Percentiles rank a stretch among this genome's conserved stretches.
Conservation (phyloP, 53 echinoderm and acorn worm genomes). For the Holothuria leucospilota region DNA sequence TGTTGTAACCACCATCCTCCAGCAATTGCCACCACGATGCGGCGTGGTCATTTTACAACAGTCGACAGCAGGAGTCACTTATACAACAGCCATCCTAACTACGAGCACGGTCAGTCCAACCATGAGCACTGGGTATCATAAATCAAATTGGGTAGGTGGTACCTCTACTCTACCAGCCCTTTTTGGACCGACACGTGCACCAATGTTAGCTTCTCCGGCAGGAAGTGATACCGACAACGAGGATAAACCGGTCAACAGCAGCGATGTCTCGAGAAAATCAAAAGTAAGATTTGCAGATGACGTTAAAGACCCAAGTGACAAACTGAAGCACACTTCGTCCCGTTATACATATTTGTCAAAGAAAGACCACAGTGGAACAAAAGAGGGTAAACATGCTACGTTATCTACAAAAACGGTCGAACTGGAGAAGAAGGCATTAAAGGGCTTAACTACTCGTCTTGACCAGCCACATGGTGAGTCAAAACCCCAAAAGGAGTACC, state of each 20-base stretch:
- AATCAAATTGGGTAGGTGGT: slow-evolving; percentile 12
- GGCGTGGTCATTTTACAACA: slow-evolving; percentile 24
- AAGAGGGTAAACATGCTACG: background rate
- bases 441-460: slow-evolving; percentile 21
- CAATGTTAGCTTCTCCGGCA: background rate
- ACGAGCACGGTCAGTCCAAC: slow-evolving; percentile 25
- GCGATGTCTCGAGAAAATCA: too few species aligned
- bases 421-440: background rate
- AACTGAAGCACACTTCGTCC: too few species aligned
- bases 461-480: slow-evolving; percentile 9
- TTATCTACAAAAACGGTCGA: background rate
- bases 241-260: background rate
- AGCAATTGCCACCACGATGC: slow-evolving; percentile 27
- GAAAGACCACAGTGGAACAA: too few species aligned
- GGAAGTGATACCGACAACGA: background rate
- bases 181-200: background rate
- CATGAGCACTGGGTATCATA: slow-evolving; percentile 39
- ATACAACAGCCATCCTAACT: slow-evolving; percentile 36
- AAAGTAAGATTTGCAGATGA: slow-evolving; percentile 12
- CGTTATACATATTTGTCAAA: too few species aligned
- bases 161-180: background rate
- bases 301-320: too few species aligned
- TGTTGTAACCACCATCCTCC: slow-evolving; percentile 26
- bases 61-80: slow-evolving; percentile 13
- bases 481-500: background rate